These are phyloP conservation scores for Danionella dracula DNA, from an alignment of 2,797 vertebrate species.

Conservation along the genomic window DNA sequence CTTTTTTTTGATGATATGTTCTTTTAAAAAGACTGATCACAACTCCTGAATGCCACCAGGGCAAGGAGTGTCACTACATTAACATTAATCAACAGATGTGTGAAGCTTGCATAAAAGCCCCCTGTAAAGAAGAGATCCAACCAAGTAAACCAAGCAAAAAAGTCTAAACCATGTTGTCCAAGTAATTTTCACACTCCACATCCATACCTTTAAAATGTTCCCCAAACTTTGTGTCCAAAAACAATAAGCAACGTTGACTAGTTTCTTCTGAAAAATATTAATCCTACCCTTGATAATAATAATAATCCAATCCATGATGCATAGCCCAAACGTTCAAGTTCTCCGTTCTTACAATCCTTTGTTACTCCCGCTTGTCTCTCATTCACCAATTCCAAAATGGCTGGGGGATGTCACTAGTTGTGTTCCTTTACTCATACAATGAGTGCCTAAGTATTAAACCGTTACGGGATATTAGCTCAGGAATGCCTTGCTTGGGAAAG, in stretches of 20 bases:
- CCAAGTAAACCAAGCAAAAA: no score
- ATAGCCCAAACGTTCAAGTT: no score
- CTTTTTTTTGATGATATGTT: no score
- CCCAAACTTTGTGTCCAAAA: background rate
- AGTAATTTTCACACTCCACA: background rate
- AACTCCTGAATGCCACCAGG: no score
- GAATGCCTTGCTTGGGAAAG: slow-evolving; percentile 36
- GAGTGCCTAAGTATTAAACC: slow-evolving; percentile 20
- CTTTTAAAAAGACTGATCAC: no score
- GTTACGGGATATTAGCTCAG: slow-evolving; percentile 41
- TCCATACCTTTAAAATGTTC: background rate
- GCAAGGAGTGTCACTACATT: no score
- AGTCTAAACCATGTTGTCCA: background rate
- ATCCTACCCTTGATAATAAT: background rate
- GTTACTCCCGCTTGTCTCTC: slow-evolving; percentile 54
- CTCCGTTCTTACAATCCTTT: slow-evolving; percentile 57
- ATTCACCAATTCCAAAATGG: slow-evolving; percentile 47
- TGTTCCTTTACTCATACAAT: slow-evolving; percentile 45
- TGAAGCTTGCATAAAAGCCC: no score
- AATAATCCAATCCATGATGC: background rate
- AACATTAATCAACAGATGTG: no score
- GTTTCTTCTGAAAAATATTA: background rate
- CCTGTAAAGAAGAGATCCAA: no score
- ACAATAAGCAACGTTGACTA: background rate
- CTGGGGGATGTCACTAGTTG: slow-evolving; percentile 55